A percentile compares a stretch with the other conserved stretches of the same genome.
phyloP scores from a whole-genome alignment of 2,797 vertebrate species.

The Lacerta bilineata region DNA sequence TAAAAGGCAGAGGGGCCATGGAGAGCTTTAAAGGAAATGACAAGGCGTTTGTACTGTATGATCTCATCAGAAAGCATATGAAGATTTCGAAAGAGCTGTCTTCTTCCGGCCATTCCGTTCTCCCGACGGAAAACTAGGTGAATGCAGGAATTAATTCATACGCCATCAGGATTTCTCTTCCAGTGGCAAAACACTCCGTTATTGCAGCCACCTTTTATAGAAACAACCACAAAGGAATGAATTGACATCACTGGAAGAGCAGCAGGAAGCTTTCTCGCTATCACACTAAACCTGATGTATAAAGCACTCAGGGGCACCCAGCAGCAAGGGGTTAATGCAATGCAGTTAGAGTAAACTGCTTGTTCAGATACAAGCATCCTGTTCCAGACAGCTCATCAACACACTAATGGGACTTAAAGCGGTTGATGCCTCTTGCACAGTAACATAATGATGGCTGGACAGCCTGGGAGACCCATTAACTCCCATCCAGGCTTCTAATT shows the following conservation, averaged over 20 bases:
- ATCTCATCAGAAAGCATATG: neutral
- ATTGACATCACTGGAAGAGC: neutral
- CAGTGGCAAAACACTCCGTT: neutral
- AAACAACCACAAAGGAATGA: neutral
- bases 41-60: neutral
- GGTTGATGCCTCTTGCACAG: constrained; percentile 79
- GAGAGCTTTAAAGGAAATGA: neutral
- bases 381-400: constrained; percentile 82
- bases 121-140: neutral
- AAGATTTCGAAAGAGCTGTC: neutral
- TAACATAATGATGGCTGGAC: constrained; percentile 78
- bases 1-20: neutral
- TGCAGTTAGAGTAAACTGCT: constrained; percentile 69
- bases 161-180: neutral
- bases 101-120: neutral
- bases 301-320: constrained; percentile 38
- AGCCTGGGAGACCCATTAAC: constrained; percentile 81
- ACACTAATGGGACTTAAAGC: constrained; percentile 83
- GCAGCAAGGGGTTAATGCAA: constrained; percentile 63
- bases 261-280: constrained; percentile 30
- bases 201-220: neutral
- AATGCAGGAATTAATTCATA: neutral
- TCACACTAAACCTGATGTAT: constrained; percentile 19
- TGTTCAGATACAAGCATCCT: constrained; percentile 74
- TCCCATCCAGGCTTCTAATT: constrained; percentile 76